Evolutionary conservation across 2,888 invertebrate species (phyloP).

Genomic region (Troides helena): DNA sequence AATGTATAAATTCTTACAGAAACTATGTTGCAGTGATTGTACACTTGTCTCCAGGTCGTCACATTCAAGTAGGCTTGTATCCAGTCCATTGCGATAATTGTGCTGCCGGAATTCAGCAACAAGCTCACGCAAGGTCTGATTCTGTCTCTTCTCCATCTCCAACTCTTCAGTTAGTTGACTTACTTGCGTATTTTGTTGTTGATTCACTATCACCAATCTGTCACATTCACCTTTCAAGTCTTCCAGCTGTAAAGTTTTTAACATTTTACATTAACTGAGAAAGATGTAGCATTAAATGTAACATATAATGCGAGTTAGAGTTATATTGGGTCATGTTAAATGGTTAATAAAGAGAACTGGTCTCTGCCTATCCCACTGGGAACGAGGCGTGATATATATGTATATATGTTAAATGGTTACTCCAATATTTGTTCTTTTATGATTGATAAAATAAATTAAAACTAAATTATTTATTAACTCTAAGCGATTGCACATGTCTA

Average conservation of each 20-base stretch:
- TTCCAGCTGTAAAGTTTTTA: slow-evolving; percentile 58
- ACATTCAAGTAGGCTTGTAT: slow-evolving; percentile 64
- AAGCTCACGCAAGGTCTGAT: slow-evolving; percentile 54
- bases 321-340: too few species aligned
- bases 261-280: neutral
- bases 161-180: slow-evolving; percentile 54
- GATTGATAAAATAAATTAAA: too few species aligned
- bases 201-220: slow-evolving; percentile 55
- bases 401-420: too few species aligned
- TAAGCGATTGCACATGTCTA: too few species aligned
- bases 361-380: too few species aligned
- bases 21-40: slow-evolving; percentile 55
- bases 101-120: slow-evolving; percentile 61
- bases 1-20: slow-evolving; percentile 43
- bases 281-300: too few species aligned
- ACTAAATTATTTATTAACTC: too few species aligned
- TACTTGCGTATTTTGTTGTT: slow-evolving; percentile 52
- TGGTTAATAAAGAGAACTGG: too few species aligned
- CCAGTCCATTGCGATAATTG: slow-evolving; percentile 54
- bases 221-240: slow-evolving; percentile 67
- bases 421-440: too few species aligned
- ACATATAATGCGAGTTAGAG: too few species aligned
- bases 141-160: slow-evolving; percentile 51
- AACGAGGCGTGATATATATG: too few species aligned
- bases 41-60: slow-evolving; percentile 65